Base-by-base conservation (phyloP, 2,797 vertebrate species). In the Zalophus californianus region DNA sequence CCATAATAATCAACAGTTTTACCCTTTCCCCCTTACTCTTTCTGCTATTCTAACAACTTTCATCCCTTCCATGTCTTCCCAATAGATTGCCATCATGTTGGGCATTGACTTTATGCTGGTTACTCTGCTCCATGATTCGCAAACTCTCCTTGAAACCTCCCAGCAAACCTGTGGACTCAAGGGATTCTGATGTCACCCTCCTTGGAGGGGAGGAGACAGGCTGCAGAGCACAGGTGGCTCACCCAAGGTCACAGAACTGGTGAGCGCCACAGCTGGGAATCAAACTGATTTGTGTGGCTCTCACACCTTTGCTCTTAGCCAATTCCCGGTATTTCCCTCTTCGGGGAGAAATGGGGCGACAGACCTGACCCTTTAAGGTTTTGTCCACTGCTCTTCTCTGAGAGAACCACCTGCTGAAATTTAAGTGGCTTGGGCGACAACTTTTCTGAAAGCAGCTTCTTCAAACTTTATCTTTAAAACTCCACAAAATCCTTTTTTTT, bases 391-490 rank as follows among this genome's bases (percentile, higher is more conserved):
- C 66, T 92, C 87, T 93, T 89, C n/a, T 75, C 68, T 77, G 38
- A 44, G 50, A 85, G 60, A 93, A 85, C 35, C 54, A 86, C 77
- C 41, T 35, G n/a, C 41, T 73, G 44, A 90, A 88, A 96, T 94
- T 96, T 95, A 93, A 97, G 90, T 73, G 79, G 80, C 84, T 94
- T 23, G 48, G 29, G n/a, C 1, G 0, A 84, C 70, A 94, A 83
- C 58, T 86, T 90, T 0, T 0, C 15, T 56, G 4, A 60, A 91
- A 92, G 86, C 56, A 70, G n/a, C 44, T 52, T 83, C 41, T 90
- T 96, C 91, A 95, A 58, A 73, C 11, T 68, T 92, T n/a, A 56
- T 52, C 32, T 93, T 92, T 50, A 89, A 89, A 97, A 97, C 41
- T 64, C 84, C 62, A 18, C 56, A 93, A 64, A 94, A 92, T 48